These are phyloP conservation scores for Sclerurus mexicanus DNA, from an alignment of 2,113 vertebrate species.

Conservation along the genomic window DNA sequence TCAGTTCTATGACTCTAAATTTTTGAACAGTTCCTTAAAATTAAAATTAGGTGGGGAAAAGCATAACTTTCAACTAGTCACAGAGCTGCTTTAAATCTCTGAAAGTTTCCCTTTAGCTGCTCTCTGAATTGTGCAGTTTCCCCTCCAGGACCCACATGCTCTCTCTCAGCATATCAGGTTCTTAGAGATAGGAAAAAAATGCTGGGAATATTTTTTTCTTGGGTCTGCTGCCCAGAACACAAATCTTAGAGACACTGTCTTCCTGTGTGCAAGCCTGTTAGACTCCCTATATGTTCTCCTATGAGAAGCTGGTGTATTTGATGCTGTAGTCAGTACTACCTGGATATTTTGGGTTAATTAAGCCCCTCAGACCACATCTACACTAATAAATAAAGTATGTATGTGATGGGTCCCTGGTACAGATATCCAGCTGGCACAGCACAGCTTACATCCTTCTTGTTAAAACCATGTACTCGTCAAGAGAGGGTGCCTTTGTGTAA, in stretches of 20 bases:
- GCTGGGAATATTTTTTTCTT: not conserved
- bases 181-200: not conserved
- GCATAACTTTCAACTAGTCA: slow-evolving; percentile 13
- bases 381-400: not conserved
- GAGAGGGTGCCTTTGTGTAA: not conserved
- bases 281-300: rapidly evolving
- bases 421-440: not conserved
- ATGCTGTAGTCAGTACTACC: not conserved
- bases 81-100: slow-evolving; percentile 48
- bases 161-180: not conserved
- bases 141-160: not conserved
- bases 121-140: slow-evolving; percentile 5
- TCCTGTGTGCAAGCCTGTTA: not conserved
- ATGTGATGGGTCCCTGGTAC: not conserved
- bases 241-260: not conserved
- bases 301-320: not conserved
- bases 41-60: slow-evolving; percentile 43
- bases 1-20: slow-evolving; percentile 17
- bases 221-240: not conserved
- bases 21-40: slow-evolving; percentile 57
- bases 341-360: not conserved
- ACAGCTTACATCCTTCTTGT: not conserved
- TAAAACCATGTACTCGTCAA: not conserved
- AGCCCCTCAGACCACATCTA: not conserved
- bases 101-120: slow-evolving; percentile 16